These are phyloP conservation scores for Aphidius gifuensis DNA, from an alignment of 1,140 invertebrate species.

Conservation along the genomic window DNA sequence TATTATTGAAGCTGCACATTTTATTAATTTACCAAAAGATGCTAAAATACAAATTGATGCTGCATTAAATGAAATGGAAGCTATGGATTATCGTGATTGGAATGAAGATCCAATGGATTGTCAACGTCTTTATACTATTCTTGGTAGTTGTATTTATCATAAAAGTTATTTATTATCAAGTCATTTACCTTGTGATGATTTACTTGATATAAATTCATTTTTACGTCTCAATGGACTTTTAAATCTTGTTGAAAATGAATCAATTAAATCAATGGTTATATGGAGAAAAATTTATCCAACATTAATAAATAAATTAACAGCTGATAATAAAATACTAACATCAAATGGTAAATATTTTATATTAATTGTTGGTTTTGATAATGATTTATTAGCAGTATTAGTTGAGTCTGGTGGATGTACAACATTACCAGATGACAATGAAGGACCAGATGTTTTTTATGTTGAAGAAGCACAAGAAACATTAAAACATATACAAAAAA, in stretches of 20 bases:
- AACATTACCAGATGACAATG: constrained; percentile 48
- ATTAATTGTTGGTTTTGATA: constrained; percentile 69
- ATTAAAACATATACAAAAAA: constrained; percentile 64
- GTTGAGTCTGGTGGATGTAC: constrained; percentile 68
- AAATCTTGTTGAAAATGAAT: constrained; percentile 62
- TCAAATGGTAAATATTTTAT: constrained; percentile 67
- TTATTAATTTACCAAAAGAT: constrained; percentile 68
- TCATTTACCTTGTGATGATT: constrained; percentile 68
- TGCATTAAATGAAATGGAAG: constrained; percentile 75
- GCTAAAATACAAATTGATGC: constrained; percentile 75
- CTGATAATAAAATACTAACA: constrained; percentile 28
- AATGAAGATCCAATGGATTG: constrained; percentile 75
- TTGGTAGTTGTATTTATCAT: constrained; percentile 72
- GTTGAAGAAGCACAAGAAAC: constrained; percentile 71
- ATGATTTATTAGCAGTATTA: constrained; percentile 68
- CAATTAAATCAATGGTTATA: constrained; percentile 68
- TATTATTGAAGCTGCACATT: constrained; percentile 54
- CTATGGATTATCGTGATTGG: constrained; percentile 79
- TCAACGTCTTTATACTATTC: constrained; percentile 72
- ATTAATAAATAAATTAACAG: constrained; percentile 33
- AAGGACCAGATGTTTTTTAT: constrained; percentile 61
- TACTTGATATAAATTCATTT: constrained; percentile 68
- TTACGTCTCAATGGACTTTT: constrained; percentile 67
- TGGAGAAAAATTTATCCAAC: constrained; percentile 71
- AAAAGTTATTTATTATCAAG: constrained; percentile 69